Percentiles rank a stretch among this genome's conserved stretches.
These are phyloP conservation scores for Drosophila elegans DNA, from an alignment of 1,140 invertebrate genomes.

Conservation along the genomic window DNA sequence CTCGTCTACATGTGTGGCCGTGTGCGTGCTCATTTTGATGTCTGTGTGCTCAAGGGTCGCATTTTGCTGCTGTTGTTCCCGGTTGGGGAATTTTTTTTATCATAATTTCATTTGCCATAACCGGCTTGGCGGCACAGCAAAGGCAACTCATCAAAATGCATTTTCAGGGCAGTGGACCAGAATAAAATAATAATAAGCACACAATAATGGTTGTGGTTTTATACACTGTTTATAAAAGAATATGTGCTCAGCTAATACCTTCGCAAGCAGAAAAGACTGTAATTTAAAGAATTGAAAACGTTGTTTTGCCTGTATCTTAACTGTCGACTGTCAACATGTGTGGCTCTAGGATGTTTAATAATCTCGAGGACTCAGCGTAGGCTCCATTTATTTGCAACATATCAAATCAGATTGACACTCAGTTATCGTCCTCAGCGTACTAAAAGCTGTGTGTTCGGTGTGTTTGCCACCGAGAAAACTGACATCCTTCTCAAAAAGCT, in stretches of 20 bases:
- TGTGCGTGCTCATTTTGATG: neutral
- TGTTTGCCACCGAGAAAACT: slow-evolving; percentile 12
- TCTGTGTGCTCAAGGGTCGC: slow-evolving; percentile 36
- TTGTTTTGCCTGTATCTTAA: too few relatives aligned
- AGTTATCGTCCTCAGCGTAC: slow-evolving; percentile 8
- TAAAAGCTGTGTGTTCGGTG: slow-evolving; percentile 12
- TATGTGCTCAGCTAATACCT: too few relatives aligned
- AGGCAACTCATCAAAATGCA: slow-evolving; percentile 64
- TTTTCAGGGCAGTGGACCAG: slow-evolving; percentile 17
- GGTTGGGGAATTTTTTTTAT: slow-evolving; percentile 64
- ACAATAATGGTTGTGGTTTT: slow-evolving; percentile 1
- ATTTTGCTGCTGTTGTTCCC: slow-evolving; percentile 42
- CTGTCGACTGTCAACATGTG: neutral
- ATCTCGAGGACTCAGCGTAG: neutral
- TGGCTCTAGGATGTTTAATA: slow-evolving; percentile 12
- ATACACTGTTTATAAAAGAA: too few relatives aligned
- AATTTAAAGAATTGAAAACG: too few relatives aligned
- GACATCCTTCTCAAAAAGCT: slow-evolving; percentile 50
- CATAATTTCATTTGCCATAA: slow-evolving; percentile 67
- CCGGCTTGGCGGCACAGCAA: slow-evolving; percentile 15
- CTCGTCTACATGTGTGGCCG: slow-evolving; percentile 20
- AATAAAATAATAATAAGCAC: slow-evolving; percentile 37
- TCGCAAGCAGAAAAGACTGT: too few relatives aligned
- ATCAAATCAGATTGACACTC: slow-evolving; percentile 72
- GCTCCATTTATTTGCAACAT: slow-evolving; percentile 59